phyloP scores from a whole-genome alignment of 2,888 invertebrate genomes.

The Troides aeacus region DNA sequence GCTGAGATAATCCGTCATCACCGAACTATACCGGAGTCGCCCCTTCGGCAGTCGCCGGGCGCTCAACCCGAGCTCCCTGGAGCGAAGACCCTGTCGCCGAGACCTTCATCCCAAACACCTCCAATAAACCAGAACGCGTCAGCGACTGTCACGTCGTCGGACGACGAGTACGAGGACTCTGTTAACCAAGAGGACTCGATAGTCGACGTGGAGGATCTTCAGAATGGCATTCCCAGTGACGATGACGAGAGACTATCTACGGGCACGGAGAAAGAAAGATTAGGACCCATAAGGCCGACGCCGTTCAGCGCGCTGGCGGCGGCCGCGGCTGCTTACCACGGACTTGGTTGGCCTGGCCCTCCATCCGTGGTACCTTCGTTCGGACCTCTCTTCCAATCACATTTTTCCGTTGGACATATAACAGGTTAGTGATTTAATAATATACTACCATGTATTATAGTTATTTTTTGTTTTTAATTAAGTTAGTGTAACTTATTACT shows the following conservation, averaged over 20 bases:
- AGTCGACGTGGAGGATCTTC: slow-evolving; percentile 90
- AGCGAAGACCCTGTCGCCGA: slow-evolving; percentile 61
- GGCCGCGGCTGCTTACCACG: slow-evolving; percentile 84
- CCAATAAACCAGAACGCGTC: slow-evolving; percentile 75
- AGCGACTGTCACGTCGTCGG: slow-evolving; percentile 75
- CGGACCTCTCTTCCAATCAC: slow-evolving; percentile 84
- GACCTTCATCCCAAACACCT: slow-evolving; percentile 67
- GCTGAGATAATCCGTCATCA: slow-evolving; percentile 76
- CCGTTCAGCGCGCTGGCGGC: slow-evolving; percentile 85
- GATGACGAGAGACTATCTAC: slow-evolving; percentile 65
- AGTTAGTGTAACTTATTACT: slow-evolving; percentile 7
- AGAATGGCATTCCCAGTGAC: slow-evolving; percentile 76
- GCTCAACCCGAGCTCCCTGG: slow-evolving; percentile 74
- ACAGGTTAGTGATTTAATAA: slow-evolving; percentile 57
- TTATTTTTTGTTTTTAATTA: slow-evolving; percentile 1
- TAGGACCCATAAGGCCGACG: slow-evolving; percentile 86
- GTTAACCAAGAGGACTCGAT: slow-evolving; percentile 84
- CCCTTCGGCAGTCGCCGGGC: slow-evolving; percentile 69
- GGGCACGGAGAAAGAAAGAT: slow-evolving; percentile 58
- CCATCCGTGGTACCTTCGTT: slow-evolving; percentile 81
- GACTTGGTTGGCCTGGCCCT: slow-evolving; percentile 80
- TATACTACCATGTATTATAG: not conserved
- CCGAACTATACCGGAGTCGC: slow-evolving; percentile 74
- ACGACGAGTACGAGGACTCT: slow-evolving; percentile 84
- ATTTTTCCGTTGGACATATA: slow-evolving; percentile 76